Base-by-base conservation (phyloP, 2,888 invertebrate species). In the Operophtera brumata region DNA sequence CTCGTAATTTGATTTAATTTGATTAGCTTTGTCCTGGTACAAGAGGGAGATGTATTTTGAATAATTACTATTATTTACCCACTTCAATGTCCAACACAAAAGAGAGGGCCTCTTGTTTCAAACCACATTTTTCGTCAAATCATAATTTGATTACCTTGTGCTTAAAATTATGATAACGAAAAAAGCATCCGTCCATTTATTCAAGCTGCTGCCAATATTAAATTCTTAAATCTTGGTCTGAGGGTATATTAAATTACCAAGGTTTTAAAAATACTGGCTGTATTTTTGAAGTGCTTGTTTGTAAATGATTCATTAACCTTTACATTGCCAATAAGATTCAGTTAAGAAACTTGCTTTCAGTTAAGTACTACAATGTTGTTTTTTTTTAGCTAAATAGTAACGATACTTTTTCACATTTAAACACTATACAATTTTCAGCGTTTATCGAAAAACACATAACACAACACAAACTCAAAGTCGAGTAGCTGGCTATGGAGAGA, bases 161-260 rank as follows among this genome's bases (percentile, higher is more conserved):
- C 62, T 73, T 67, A 65, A 79, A 81, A 80, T 73, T 82, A 81
- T 79, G 79, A 64, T 77, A 80, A 82, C 70, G 76, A 79, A 80
- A 80, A 76, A 79, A 79, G 71, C 76, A 77, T 73, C 75, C 73
- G 69, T 74, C 78, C 80, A 82, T 82, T 82, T 70, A 75, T 75
- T 75, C 82, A 83, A 82, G 82, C 82, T 82, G 84, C 78, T 79
- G 73, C 82, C 77, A 75, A 83, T 84, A 85, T 84, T 85, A 84
- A 80, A 84, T 82, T 83, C 80, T 77, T 77, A 80, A 82, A 80
- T 77, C 75, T 77, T 71, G 67, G 64, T 55, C 70, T 73, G 68
- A 68, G 67, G 72, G 67, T 70, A 64, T 68, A 75, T 73, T 72
- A 76, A 77, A 77, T 73, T 75, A 69, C 68, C 67, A 45, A 48